phyloP scores from a whole-genome alignment of 2,888 invertebrate genomes.

The Urechis unicinctus region DNA sequence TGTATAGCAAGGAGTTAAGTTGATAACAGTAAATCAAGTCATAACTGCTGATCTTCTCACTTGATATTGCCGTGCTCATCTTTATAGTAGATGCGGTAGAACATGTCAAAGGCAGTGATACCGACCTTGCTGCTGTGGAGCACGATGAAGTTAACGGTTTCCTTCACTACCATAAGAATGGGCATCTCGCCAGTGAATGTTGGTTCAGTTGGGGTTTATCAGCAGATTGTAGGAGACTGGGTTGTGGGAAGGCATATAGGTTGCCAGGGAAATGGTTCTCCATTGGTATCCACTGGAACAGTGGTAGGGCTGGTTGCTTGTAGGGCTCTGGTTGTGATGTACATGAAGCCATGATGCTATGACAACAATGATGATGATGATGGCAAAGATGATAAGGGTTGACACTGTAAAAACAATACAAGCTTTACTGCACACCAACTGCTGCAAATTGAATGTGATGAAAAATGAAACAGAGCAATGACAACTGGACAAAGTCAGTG shows the following conservation, averaged over 20 bases:
- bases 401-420: conserved; percentile 71
- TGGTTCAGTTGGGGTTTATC: conserved; percentile 87
- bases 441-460: too few relatives aligned
- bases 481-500: too few relatives aligned
- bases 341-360: too few relatives aligned
- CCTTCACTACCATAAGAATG: conserved; percentile 30
- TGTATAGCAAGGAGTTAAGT: too few relatives aligned
- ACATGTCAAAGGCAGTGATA: conserved; percentile 51
- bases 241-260: conserved; percentile 42
- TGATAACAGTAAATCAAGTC: too few relatives aligned
- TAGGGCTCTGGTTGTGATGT: too few relatives aligned
- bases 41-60: background rate
- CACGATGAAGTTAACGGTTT: conserved; percentile 41
- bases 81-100: conserved; percentile 22
- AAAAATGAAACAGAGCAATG: too few relatives aligned
- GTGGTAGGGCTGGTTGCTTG: conserved; percentile 1
- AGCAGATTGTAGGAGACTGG: conserved; percentile 75
- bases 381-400: conserved; percentile 27
- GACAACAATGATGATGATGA: conserved; percentile 69
- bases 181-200: conserved; percentile 70
- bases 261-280: conserved; percentile 43
- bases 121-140: conserved; percentile 40
- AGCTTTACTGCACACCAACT: conserved; percentile 33
- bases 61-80: too few relatives aligned
- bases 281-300: conserved; percentile 27